These are phyloP conservation scores for Aphelocoma coerulescens DNA, from an alignment of 2,113 vertebrate genomes.

Conservation along the genomic window DNA sequence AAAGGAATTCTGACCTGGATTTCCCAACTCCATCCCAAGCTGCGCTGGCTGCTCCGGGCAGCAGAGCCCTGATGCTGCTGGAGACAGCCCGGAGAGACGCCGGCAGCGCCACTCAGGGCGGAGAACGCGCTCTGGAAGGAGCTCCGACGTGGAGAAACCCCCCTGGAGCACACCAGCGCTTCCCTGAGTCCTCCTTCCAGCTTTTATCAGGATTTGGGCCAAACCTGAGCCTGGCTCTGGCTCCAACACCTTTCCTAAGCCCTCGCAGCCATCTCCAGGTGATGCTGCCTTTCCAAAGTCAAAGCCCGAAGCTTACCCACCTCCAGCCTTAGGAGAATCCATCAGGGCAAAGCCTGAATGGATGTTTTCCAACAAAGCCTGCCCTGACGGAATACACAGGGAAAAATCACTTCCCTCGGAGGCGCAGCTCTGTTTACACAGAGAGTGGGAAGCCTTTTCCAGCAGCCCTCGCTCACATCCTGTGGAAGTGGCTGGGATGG, in stretches of 20 bases:
- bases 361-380: not conserved
- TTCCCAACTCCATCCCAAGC: not conserved
- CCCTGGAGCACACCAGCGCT: not conserved
- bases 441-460: not conserved
- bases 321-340: not conserved
- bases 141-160: not conserved
- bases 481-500: not conserved
- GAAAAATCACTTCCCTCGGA: not conserved
- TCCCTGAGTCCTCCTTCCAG: not conserved
- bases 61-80: not conserved
- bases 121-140: rapidly evolving
- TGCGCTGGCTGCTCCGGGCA: not conserved
- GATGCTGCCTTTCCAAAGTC: not conserved
- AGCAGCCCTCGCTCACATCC: constrained; percentile 19
- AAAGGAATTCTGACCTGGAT: constrained; percentile 15
- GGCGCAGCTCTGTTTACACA: not conserved
- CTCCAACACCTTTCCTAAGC: not conserved
- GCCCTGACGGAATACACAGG: not conserved
- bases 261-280: rapidly evolving
- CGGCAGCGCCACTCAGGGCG: rapidly evolving
- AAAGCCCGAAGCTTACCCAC: not conserved
- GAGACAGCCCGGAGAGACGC: not conserved
- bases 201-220: not conserved
- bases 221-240: not conserved
- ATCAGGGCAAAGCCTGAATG: not conserved